These are phyloP conservation scores for Ursus arctos DNA, from an alignment of 2,113 vertebrate species.

Conservation along the genomic window DNA sequence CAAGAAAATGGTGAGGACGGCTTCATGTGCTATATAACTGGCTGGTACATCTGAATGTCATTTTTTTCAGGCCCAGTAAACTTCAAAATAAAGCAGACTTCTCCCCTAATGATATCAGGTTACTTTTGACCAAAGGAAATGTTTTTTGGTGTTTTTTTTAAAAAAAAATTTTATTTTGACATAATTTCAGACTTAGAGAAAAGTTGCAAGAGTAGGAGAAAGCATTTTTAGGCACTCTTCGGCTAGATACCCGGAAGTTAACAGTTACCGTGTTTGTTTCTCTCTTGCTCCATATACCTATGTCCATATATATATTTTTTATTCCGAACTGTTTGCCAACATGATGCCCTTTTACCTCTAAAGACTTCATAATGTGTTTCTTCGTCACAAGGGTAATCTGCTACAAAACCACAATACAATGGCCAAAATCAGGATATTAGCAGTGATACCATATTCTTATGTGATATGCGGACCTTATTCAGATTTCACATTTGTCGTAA, in stretches of 20 bases:
- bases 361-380: background rate
- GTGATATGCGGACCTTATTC: background rate
- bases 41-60: rapidly evolving
- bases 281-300: background rate
- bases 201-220: background rate
- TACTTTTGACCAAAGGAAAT: background rate
- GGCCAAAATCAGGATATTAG: background rate
- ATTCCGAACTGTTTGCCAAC: background rate
- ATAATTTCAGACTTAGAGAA: background rate
- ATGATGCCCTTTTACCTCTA: background rate
- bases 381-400: background rate
- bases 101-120: background rate
- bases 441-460: background rate
- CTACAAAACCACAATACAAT: too few species aligned
- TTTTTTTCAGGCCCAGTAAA: background rate
- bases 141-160: background rate
- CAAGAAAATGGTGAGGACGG: rapidly evolving
- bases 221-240: background rate
- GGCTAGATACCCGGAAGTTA: background rate
- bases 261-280: rapidly evolving
- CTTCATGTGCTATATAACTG: rapidly evolving
- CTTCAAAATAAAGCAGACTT: background rate
- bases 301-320: rapidly evolving
- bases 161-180: background rate
- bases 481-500: background rate